Evolutionary conservation across 1,140 invertebrate genomes (phyloP).

Genomic region (Drosophila bocqueti): DNA sequence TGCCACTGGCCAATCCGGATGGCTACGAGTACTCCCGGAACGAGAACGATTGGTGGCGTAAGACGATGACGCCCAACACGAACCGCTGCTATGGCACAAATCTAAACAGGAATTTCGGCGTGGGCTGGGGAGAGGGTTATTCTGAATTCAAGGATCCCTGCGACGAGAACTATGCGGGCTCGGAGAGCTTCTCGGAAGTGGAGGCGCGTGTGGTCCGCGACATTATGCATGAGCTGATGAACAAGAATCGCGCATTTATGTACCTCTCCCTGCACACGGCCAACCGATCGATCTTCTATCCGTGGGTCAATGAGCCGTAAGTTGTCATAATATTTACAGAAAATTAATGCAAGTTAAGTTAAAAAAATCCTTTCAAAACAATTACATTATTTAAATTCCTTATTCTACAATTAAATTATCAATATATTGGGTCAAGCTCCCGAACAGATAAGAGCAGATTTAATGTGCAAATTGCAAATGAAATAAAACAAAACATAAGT

Average conservation of each 20-base stretch:
- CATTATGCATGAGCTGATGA: conserved; percentile 25
- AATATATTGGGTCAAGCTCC: neutral
- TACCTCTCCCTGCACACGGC: conserved; percentile 54
- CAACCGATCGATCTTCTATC: conserved; percentile 40
- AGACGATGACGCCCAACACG: conserved; percentile 27
- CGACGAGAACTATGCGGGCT: conserved; percentile 37
- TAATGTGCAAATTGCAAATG: neutral
- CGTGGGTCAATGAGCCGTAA: conserved; percentile 49
- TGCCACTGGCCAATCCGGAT: conserved; percentile 60
- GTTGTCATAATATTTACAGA: neutral
- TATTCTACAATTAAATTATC: neutral
- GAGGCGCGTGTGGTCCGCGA: conserved; percentile 48
- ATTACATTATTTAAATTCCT: no score
- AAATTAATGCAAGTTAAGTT: no score
- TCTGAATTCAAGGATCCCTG: conserved; percentile 33
- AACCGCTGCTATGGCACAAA: conserved; percentile 49
- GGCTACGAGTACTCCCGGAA: conserved; percentile 53
- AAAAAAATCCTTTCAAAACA: no score
- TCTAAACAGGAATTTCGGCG: conserved; percentile 51
- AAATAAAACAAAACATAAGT: neutral
- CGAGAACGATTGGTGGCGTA: conserved; percentile 27
- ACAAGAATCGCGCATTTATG: conserved; percentile 9
- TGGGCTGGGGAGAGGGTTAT: conserved; percentile 32
- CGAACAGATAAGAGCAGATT: neutral
- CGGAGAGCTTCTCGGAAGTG: conserved; percentile 42